Base-by-base conservation (phyloP, 2,113 vertebrate genomes). In the Thalassarche chlororhynchos region DNA sequence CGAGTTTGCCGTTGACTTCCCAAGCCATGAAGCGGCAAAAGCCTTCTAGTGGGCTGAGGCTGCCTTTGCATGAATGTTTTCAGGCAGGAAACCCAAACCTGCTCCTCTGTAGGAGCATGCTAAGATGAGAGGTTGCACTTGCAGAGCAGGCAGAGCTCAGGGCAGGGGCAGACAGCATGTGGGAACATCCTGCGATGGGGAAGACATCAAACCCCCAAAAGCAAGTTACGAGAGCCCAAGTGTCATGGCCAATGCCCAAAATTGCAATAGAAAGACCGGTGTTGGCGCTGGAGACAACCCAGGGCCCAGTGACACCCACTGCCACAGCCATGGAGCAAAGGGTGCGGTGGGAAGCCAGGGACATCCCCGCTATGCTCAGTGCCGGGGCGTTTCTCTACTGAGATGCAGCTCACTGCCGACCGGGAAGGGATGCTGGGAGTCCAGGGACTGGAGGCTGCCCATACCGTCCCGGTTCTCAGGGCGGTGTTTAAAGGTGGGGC, bases 121-220 rank as follows among this genome's bases (percentile, higher is more conserved):
- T 31, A 51, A 46, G 36, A 76, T 46, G 57, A n/a, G 17, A 47
- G 51, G 82, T 24, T 55, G 32, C 52, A 54, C 23, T 60, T 2
- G 1, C 38, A 84, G 72, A 54, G 46, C 26, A 68, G 49, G 49
- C 75, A 69, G 61, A 86, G 62, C 44, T 84, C 47, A 34, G 60
- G 51, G 64, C 44, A 14, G 34, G 29, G 34, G 25, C 51, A 78
- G 20, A 28, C 51, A 34, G 32, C 3, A 14, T 4, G 23, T 23
- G 58, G 42, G 28, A 38, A n/a, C 17, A 26, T 28, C n/a, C 13
- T 19, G 6, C 2, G 0, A 15, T 8, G 8, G 5, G 18, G 23
- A 47, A 47, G 74, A 32, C 14, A 38, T 16, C 61, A 46, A 46
- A 79, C 28, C 32, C 36, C 54, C 40, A 32, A 40, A 58, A 6